Conservation (phyloP, 2,888 invertebrate species). For the Cerastis rubricosa region DNA sequence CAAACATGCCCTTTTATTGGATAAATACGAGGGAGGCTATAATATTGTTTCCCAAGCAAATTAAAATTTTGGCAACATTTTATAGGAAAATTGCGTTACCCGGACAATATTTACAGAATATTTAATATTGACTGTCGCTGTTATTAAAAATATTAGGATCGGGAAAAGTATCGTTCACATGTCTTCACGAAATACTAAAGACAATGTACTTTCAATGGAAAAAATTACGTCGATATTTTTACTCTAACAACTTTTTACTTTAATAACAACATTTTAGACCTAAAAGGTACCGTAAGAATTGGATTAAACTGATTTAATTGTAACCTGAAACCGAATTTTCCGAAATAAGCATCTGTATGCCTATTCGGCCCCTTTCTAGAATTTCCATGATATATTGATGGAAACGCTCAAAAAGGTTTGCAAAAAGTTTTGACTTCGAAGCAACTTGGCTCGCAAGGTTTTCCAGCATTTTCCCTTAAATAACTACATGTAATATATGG, state of each 20-base stretch:
- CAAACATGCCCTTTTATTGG: slow-evolving; percentile 62
- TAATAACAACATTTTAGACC: not conserved
- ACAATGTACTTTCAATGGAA: not conserved
- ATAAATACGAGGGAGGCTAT: slow-evolving; percentile 38
- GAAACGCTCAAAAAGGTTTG: not conserved
- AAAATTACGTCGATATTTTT: not conserved
- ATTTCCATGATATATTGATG: not conserved
- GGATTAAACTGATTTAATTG: not conserved
- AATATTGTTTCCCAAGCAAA: slow-evolving; percentile 60
- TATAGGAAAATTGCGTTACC: slow-evolving; percentile 62
- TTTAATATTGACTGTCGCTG: slow-evolving; percentile 21
- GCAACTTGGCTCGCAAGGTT: slow-evolving; percentile 3
- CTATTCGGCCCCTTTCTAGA: not conserved
- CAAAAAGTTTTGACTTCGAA: slow-evolving; percentile 16
- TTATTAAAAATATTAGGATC: slow-evolving; percentile 26
- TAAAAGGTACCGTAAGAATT: slow-evolving; percentile 1
- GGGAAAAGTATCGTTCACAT: not conserved
- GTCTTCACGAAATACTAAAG: not conserved
- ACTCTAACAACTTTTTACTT: not conserved
- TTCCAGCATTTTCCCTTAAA: slow-evolving; percentile 36
- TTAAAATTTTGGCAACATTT: slow-evolving; percentile 65
- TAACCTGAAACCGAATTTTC: slow-evolving; percentile 6
- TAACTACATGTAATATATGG: slow-evolving; percentile 35
- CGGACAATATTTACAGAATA: slow-evolving; percentile 51
- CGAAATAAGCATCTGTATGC: not conserved